Evolutionary conservation across 2,888 invertebrate species (phyloP), one percentile per base, ranked within the genome.

Genomic region (Cheilosia variabilis): DNA sequence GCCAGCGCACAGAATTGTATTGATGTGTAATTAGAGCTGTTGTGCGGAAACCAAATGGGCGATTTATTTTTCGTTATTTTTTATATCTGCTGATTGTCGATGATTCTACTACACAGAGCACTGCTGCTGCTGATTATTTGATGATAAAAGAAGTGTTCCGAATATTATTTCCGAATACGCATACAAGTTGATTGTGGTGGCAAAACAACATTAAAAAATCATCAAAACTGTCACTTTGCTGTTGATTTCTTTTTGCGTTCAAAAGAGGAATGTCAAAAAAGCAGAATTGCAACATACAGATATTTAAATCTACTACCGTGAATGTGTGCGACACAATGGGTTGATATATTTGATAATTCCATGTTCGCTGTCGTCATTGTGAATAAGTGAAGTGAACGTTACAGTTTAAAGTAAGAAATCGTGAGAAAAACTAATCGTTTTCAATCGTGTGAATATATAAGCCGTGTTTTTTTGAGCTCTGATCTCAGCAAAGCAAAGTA

Each of bases 181-280:
- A 71, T 22, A 55, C 50, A 66, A 81, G 55, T 71, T 81, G 57
- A 60, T 79, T 73, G 69, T 66, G 71, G 75, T 66, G 71, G 75
- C 66, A 76, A 80, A 86, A 86, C 71, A 86, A 86, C 76, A 80
- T 62, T 19, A 34, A 75, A 47, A 31, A 65, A 62, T 43, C 7
- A 24, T 22, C 24, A 31, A 27, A 75, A 31, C 79, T 79, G 83
- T 79, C 83, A 84, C 34, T 75, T 75, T 53, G 27, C 52, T 68
- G 50, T 72, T 58, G 37, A 13, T 52, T 69, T 79, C 52, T 41
- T 75, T 72, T 69, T 69, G 58, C 63, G 53, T 24, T 47, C 41
- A 55, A 60, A 47, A 55, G 6, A 3, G 69, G 68, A 69, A 58
- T 65, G 83, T 79, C 83, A 84, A 75, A 50, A 4, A 19, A 45